A percentile compares a stretch with the other conserved stretches of the same genome.
phyloP scores from a whole-genome alignment of 2,113 vertebrate genomes.

The Lasiurus borealis region DNA sequence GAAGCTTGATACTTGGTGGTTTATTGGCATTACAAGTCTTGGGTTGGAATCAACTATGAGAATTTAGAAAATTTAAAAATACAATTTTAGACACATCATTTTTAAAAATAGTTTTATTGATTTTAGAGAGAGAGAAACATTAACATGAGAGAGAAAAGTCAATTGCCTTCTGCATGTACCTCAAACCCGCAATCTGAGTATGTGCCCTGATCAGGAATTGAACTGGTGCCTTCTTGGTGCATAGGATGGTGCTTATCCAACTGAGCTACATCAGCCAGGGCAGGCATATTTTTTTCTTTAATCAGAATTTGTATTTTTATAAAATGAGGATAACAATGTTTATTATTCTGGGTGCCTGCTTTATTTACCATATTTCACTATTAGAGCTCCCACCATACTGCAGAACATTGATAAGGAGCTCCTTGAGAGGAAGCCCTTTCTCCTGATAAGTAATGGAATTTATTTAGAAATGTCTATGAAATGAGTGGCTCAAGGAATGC shows the following conservation, averaged over 20 bases:
- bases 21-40: not conserved
- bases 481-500: not conserved
- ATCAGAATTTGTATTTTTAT: conserved; percentile 30
- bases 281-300: conserved; percentile 26
- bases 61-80: not conserved
- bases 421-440: not conserved
- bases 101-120: not conserved
- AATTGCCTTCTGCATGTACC: no score
- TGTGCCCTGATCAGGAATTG: no score
- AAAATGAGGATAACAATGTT: not conserved
- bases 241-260: no score
- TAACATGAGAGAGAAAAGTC: no score
- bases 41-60: conserved; percentile 44
- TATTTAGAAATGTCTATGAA: conserved; percentile 7
- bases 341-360: not conserved
- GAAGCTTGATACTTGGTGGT: not conserved
- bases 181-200: no score
- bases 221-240: no score
- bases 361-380: not conserved
- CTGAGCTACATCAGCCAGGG: no score
- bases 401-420: not conserved
- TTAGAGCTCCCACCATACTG: not conserved
- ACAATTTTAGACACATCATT: not conserved
- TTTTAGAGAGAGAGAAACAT: no score
- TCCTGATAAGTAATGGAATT: not conserved